Evolutionary conservation across 2,113 vertebrate genomes (phyloP).

Genomic region (Addax nasomaculatus): DNA sequence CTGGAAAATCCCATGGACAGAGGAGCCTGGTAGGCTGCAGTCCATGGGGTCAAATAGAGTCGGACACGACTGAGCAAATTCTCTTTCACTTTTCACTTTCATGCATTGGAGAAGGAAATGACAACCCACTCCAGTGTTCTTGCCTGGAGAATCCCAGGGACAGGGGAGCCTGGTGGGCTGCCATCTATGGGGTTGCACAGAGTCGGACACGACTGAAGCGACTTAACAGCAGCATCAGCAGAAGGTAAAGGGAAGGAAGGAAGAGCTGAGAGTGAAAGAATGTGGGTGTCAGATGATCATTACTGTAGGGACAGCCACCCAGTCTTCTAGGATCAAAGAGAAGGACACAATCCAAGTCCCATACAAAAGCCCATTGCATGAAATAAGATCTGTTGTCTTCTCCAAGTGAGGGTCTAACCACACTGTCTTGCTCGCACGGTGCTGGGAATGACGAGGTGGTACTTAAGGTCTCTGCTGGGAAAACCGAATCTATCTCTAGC

Average conservation of each 20-base stretch:
- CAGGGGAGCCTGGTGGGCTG: fast-evolving
- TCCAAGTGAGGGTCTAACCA: not conserved
- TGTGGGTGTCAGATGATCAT: not conserved
- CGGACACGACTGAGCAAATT: fast-evolving
- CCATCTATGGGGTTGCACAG: fast-evolving
- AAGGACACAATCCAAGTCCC: too few relatives aligned
- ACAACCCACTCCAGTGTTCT: not conserved
- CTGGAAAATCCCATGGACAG: not conserved
- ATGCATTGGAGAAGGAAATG: not conserved
- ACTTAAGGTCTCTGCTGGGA: not conserved
- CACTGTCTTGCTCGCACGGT: not conserved
- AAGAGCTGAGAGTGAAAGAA: not conserved
- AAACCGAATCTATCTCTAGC: not conserved
- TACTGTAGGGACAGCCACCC: not conserved
- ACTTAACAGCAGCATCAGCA: too few relatives aligned
- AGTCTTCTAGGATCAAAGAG: not conserved
- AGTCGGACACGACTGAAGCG: too few relatives aligned
- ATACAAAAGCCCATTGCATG: not conserved
- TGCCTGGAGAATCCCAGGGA: not conserved
- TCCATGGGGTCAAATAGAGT: not conserved
- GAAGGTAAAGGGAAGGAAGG: not conserved
- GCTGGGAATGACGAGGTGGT: not conserved
- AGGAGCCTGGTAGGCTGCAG: not conserved
- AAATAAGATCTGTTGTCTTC: not conserved
- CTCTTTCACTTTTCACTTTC: not conserved